A percentile compares a stretch with the other conserved stretches of the same genome.
phyloP scores from a whole-genome alignment of 2,888 invertebrate species.

The Adineta ricciae region DNA sequence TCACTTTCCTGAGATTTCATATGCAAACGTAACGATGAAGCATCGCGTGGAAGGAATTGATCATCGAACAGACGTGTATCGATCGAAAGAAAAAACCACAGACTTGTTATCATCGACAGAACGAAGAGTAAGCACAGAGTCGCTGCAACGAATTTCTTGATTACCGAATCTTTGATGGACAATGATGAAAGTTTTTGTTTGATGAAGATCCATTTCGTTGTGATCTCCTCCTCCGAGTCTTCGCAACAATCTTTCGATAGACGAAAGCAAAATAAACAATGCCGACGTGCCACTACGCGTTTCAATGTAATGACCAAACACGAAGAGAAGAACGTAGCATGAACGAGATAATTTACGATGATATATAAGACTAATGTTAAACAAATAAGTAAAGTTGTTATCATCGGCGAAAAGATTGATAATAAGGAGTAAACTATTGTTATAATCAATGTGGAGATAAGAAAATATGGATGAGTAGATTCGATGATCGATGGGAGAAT shows the following conservation, averaged over 20 bases:
- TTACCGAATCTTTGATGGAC: not conserved
- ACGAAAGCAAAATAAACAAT: not conserved
- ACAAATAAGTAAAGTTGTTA: not conserved
- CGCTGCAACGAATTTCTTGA: not conserved
- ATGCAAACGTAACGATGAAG: not conserved
- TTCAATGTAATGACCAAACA: not conserved
- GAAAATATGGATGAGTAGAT: not conserved
- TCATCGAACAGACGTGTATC: not conserved
- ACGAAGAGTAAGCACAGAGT: not conserved
- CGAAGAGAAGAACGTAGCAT: conserved; percentile 5
- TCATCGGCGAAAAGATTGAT: not conserved
- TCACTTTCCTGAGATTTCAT: not conserved
- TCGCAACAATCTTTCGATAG: not conserved
- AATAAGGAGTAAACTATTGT: not conserved
- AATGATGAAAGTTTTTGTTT: not conserved
- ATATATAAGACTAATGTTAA: not conserved
- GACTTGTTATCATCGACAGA: not conserved
- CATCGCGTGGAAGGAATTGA: not conserved
- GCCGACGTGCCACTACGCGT: not conserved
- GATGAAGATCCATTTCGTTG: not conserved
- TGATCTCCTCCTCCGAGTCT: not conserved
- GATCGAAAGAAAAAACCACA: not conserved
- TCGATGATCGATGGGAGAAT: not conserved
- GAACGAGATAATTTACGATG: not conserved
- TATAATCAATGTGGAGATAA: not conserved